phyloP scores from a whole-genome alignment of 2,888 invertebrate genomes.

The Dryomyza anilis region DNA sequence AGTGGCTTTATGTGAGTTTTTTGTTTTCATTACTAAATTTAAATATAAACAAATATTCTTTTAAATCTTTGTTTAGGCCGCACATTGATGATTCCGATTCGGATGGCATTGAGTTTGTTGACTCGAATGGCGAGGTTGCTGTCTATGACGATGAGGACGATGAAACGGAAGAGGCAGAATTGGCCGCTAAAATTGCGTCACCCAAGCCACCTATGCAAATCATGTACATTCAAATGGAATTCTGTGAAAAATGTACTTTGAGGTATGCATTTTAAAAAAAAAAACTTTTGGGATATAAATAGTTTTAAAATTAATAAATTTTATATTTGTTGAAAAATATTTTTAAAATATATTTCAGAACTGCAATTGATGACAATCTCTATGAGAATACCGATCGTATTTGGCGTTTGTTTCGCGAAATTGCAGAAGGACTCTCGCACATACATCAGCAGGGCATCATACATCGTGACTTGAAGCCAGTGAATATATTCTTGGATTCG shows the following conservation, averaged over 20 bases:
- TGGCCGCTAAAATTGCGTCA: slow-evolving; percentile 41
- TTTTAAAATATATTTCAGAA: slow-evolving; percentile 58
- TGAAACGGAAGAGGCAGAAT: slow-evolving; percentile 40
- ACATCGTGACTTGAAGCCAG: slow-evolving; percentile 84
- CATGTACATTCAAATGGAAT: slow-evolving; percentile 97
- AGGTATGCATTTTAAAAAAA: slow-evolving; percentile 64
- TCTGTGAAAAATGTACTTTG: slow-evolving; percentile 94
- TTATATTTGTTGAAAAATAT: background rate
- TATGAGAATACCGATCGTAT: slow-evolving; percentile 78
- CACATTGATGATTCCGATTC: slow-evolving; percentile 57
- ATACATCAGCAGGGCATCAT: slow-evolving; percentile 93
- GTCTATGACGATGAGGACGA: slow-evolving; percentile 49
- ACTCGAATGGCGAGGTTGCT: slow-evolving; percentile 56
- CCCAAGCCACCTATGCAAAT: slow-evolving; percentile 60
- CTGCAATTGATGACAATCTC: slow-evolving; percentile 84
- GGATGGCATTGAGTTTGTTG: slow-evolving; percentile 60
- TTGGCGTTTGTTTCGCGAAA: slow-evolving; percentile 93
- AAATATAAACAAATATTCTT: background rate
- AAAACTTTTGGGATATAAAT: too few species aligned
- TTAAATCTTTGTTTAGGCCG: slow-evolving; percentile 36
- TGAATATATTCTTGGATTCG: slow-evolving; percentile 93
- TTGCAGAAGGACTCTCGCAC: slow-evolving; percentile 86
- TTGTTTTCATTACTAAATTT: background rate
- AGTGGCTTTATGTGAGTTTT: slow-evolving; percentile 49
- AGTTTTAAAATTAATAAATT: too few species aligned